Evolutionary conservation across 1,140 invertebrate species (phyloP).

Genomic region (Nasonia longicornis): DNA sequence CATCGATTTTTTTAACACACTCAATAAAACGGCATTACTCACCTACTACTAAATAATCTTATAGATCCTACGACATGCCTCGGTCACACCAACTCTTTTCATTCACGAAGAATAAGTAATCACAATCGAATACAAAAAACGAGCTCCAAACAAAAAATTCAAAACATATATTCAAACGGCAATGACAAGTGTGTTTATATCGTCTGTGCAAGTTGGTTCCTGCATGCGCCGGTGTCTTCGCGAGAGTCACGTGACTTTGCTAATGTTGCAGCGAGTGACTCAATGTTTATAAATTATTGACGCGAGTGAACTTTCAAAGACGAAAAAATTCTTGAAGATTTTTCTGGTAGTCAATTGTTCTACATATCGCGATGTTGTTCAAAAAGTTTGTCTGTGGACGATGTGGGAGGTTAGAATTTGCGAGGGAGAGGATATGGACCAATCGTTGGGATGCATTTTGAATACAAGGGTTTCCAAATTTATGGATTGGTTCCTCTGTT

Average conservation of each 20-base stretch:
- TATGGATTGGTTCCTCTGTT: not conserved
- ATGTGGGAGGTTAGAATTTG: not conserved
- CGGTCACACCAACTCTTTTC: not conserved
- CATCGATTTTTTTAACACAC: not conserved
- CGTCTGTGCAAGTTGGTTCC: slow-evolving; percentile 8
- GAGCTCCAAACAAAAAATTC: slow-evolving; percentile 5
- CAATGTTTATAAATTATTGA: no score
- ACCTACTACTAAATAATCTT: not conserved
- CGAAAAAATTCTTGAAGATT: no score
- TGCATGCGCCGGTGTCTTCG: not conserved
- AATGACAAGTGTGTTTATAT: slow-evolving; percentile 38
- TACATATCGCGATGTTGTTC: no score
- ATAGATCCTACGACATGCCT: not conserved
- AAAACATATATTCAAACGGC: slow-evolving; percentile 33
- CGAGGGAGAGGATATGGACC: slow-evolving; percentile 9
- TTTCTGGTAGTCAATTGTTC: no score
- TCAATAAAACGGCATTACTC: not conserved
- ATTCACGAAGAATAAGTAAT: not conserved
- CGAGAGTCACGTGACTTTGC: slow-evolving; percentile 27
- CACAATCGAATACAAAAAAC: not conserved
- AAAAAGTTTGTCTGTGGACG: no score
- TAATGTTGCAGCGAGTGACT: no score
- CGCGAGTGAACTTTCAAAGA: no score
- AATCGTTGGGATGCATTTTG: not conserved
- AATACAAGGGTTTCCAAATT: not conserved